Percentiles rank a stretch among this genome's conserved stretches.
phyloP scores from a whole-genome alignment of 1,140 invertebrate species.

The Arctopsyche grandis region DNA sequence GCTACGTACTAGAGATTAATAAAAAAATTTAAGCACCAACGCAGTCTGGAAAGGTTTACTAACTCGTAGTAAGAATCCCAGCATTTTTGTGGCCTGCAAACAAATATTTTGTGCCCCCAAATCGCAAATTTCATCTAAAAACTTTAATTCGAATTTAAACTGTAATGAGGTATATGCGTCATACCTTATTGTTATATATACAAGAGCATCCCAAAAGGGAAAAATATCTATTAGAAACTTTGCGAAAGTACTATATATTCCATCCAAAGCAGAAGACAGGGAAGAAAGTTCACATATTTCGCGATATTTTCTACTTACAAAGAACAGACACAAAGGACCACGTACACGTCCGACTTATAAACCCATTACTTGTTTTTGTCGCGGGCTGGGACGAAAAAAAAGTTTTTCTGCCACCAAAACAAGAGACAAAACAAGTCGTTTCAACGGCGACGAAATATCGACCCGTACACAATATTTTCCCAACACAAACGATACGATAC shows the following conservation, averaged over 20 bases:
- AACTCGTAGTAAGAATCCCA: too few relatives aligned
- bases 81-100: too few relatives aligned
- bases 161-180: too few relatives aligned
- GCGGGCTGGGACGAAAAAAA: background rate
- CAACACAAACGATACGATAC: background rate
- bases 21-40: too few relatives aligned
- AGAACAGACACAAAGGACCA: conserved; percentile 28
- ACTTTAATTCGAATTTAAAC: too few relatives aligned
- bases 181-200: too few relatives aligned
- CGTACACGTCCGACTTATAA: conserved; percentile 30
- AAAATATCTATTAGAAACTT: conserved; percentile 11
- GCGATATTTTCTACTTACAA: conserved; percentile 30
- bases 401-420: background rate
- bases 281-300: conserved; percentile 31
- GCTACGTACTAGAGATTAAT: too few relatives aligned
- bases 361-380: conserved; percentile 31
- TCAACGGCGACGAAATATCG: background rate
- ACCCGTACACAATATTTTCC: background rate
- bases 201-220: background rate
- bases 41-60: too few relatives aligned
- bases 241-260: too few relatives aligned
- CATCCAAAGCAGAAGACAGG: background rate
- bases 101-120: too few relatives aligned
- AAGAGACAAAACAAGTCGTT: background rate
- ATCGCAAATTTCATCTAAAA: conserved; percentile 1